Conservation (phyloP, 2,888 invertebrate genomes). For the Linnaemya tessellans region DNA sequence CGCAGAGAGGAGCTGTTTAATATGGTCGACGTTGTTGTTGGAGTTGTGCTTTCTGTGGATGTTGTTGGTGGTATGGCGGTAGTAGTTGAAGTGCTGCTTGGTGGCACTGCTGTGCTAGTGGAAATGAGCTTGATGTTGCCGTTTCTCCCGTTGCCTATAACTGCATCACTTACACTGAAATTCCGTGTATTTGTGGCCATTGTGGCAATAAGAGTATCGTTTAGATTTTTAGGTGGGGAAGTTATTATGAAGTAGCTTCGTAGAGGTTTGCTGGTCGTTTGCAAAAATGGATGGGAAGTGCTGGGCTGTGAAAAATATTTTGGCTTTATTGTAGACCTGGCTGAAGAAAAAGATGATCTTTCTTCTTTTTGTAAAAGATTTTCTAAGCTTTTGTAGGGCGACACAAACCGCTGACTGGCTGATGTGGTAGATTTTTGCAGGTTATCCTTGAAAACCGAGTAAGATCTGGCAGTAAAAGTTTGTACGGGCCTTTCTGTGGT, state of each 20-base stretch:
- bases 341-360: constrained; percentile 76
- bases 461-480: constrained; percentile 81
- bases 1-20: constrained; percentile 76
- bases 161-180: constrained; percentile 79
- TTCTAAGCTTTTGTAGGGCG: constrained; percentile 85
- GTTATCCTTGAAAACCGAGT: constrained; percentile 80
- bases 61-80: constrained; percentile 64
- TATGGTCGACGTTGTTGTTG: constrained; percentile 76
- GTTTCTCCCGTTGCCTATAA: constrained; percentile 69
- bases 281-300: constrained; percentile 73
- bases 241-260: constrained; percentile 78
- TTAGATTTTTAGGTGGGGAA: constrained; percentile 73
- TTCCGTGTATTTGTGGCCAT: constrained; percentile 77
- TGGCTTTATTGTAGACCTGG: constrained; percentile 76
- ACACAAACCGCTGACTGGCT: constrained; percentile 83
- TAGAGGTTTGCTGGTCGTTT: constrained; percentile 78
- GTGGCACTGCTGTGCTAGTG: constrained; percentile 18
- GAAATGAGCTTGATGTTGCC: constrained; percentile 35
- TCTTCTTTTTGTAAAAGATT: constrained; percentile 83
- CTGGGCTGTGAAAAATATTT: constrained; percentile 75
- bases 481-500: constrained; percentile 75
- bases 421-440: constrained; percentile 80
- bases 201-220: constrained; percentile 76
- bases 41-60: constrained; percentile 66
- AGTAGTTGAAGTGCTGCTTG: constrained; percentile 57